Base-by-base conservation (phyloP, 1,140 invertebrate genomes). In the Aethina tumida region DNA sequence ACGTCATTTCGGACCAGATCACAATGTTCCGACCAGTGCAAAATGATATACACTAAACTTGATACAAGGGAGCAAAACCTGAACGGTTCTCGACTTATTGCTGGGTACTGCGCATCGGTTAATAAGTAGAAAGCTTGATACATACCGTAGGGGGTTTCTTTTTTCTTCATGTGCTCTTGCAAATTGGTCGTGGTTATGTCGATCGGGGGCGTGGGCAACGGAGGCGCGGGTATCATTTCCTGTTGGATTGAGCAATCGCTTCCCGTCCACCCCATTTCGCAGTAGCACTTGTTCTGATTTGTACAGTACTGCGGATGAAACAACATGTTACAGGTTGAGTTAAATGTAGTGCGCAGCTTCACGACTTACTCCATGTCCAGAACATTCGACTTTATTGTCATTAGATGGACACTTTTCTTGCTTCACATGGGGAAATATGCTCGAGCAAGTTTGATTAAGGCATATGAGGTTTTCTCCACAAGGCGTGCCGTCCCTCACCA, bases 381-480 rank as follows among this genome's bases (percentile, higher is more conserved):
- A 97, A 65, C 95, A 98, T 57, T 93, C 84, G 43, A 79, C 66
- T 53, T 84, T 82, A 51, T 84, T 75, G 61, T 86, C 82, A 62
- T 92, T 93, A 39, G 77, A 84, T 26, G 89, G 89, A 66, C 92
- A 97, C 57, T 81, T 82, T 38, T 77, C 81, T 60, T 81, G 79
- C 62, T 86, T 82, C 22, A 88, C 77, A 63, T 80, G 77, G 6
- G 81, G 79, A 63, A 82, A 86, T 37, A 89, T 73, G 55, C 75
- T 86, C 20, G 78, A 74, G 64, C 90, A 95, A 13, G 88, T 86
- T 67, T 93, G 88, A 73, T 95, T 95, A 39, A 92, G 73, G 68
- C 90, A 95, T 55, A 95, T 84, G 59, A 85, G 72, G 65, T 88
- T 83, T 49, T 89, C 81, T 18, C 85, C 87, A 61, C 90, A 95